A percentile compares a stretch with the other conserved stretches of the same genome.
phyloP scores from a whole-genome alignment of 1,140 invertebrate species.

The Hermetia illucens region DNA sequence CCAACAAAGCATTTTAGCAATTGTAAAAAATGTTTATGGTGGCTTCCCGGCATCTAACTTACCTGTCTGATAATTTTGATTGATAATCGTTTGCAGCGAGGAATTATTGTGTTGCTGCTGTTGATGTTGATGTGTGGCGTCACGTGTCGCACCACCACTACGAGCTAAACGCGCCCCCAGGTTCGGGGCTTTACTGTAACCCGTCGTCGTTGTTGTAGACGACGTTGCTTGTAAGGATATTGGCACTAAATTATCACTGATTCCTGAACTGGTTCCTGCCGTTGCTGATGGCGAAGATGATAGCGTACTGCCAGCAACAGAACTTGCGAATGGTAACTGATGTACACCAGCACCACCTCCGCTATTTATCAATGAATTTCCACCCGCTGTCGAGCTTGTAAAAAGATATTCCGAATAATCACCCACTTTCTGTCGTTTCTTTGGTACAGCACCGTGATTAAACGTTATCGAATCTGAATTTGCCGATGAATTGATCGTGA shows the following conservation, averaged over 20 bases:
- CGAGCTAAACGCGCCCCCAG: slow-evolving; percentile 23
- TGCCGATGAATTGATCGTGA: slow-evolving; percentile 7
- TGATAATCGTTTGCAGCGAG: not conserved
- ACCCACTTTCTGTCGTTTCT: not conserved
- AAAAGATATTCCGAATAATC: not conserved
- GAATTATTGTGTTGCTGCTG: slow-evolving; percentile 6
- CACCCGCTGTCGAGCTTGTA: not conserved
- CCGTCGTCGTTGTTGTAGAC: slow-evolving; percentile 19
- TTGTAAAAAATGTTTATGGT: too few species aligned
- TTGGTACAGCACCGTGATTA: slow-evolving; percentile 1
- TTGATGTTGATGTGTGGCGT: not conserved
- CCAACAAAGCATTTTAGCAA: too few species aligned
- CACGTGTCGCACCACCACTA: slow-evolving; percentile 11
- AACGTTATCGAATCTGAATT: too few species aligned
- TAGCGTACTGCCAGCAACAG: too few species aligned
- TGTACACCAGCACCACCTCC: too few species aligned
- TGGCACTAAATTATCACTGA: not conserved
- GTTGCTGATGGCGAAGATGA: not conserved
- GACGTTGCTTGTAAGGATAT: not conserved
- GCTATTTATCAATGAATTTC: too few species aligned
- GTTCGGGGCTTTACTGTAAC: slow-evolving; percentile 18
- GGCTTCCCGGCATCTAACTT: too few species aligned
- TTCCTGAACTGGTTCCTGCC: not conserved
- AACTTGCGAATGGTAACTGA: too few species aligned
- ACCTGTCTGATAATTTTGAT: slow-evolving; percentile 4